Percentiles rank a stretch among this genome's conserved stretches.
Evolutionary conservation across 2,888 invertebrate genomes (phyloP).

Genomic region (Helicoverpa assulta): DNA sequence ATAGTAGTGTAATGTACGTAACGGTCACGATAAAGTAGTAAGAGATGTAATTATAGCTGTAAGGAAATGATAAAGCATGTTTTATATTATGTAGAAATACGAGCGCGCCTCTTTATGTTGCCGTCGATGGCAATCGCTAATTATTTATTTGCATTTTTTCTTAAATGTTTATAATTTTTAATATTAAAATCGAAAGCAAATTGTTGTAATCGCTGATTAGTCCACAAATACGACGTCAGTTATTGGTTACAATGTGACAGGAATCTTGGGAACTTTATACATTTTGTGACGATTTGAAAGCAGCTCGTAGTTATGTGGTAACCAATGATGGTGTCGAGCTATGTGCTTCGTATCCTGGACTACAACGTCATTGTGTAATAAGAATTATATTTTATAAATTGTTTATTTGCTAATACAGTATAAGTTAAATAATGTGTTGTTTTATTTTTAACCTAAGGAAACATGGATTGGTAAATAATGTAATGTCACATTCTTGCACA

Average conservation of each 20-base stretch:
- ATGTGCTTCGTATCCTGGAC: constrained; percentile 80
- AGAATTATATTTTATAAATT: constrained; percentile 89
- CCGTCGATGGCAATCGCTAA: constrained; percentile 83
- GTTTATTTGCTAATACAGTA: constrained; percentile 92
- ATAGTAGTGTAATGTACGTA: constrained; percentile 80
- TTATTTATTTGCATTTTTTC: constrained; percentile 90
- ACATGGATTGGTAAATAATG: neutral
- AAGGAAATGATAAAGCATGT: constrained; percentile 88
- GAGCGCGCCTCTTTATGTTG: constrained; percentile 85
- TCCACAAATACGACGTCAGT: constrained; percentile 63
- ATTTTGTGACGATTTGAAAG: constrained; percentile 44
- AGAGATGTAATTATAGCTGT: constrained; percentile 87
- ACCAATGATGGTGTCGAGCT: constrained; percentile 68
- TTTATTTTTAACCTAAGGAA: constrained; percentile 63
- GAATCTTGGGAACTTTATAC: constrained; percentile 28
- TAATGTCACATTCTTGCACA: too few relatives aligned
- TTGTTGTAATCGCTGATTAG: constrained; percentile 84
- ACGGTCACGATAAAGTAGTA: constrained; percentile 81
- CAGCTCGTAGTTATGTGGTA: constrained; percentile 66
- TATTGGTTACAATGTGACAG: constrained; percentile 67
- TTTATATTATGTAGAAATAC: constrained; percentile 88
- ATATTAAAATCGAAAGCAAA: constrained; percentile 79
- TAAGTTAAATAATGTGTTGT: constrained; percentile 81
- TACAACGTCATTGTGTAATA: constrained; percentile 85
- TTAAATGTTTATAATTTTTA: constrained; percentile 88